These are phyloP conservation scores for Lucilia cuprina DNA, from an alignment of 1,140 invertebrate genomes.

Conservation along the genomic window DNA sequence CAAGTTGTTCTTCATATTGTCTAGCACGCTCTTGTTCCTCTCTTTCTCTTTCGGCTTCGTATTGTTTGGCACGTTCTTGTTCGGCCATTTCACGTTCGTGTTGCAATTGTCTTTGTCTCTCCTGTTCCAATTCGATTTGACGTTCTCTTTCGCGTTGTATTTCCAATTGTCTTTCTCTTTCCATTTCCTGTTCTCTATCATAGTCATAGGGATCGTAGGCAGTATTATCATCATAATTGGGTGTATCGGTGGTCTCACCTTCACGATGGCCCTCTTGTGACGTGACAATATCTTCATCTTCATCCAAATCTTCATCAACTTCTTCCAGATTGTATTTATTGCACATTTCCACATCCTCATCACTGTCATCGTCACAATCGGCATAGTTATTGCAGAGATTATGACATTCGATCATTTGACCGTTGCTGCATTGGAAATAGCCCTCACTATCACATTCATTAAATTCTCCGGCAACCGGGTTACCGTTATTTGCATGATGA, in stretches of 20 bases:
- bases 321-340: background rate
- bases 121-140: background rate
- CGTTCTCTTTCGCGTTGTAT: background rate
- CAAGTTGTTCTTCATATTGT: background rate
- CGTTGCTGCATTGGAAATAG: conserved; percentile 53
- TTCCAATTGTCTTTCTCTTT: background rate
- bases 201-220: background rate
- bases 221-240: background rate
- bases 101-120: background rate
- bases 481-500: background rate
- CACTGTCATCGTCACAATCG: conserved; percentile 63
- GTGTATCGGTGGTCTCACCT: background rate
- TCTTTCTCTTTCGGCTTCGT: background rate
- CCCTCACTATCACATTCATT: conserved; percentile 28
- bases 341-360: conserved; percentile 49
- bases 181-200: background rate
- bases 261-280: background rate
- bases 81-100: conserved; percentile 1
- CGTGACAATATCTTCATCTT: background rate
- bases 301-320: background rate
- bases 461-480: background rate
- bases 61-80: conserved; percentile 2
- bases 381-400: conserved; percentile 49
- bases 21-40: conserved; percentile 7
- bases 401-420: conserved; percentile 62